phyloP scores from a whole-genome alignment of 2,113 vertebrate species.

The Phoxinus phoxinus region DNA sequence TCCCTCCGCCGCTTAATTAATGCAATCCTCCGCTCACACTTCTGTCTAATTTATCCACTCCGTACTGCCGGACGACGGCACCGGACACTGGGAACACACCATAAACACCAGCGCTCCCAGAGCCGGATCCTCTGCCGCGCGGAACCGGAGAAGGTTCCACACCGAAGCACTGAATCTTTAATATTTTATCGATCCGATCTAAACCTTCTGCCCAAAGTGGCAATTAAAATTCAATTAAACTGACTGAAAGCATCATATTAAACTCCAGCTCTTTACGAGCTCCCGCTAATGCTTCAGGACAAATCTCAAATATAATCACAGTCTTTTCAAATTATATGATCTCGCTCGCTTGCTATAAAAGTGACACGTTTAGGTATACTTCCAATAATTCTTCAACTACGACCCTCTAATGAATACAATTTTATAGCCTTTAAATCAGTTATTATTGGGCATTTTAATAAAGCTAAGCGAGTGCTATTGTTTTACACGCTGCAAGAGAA shows the following conservation, averaged over 20 bases:
- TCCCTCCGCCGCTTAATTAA: conserved; percentile 92
- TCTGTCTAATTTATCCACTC: conserved; percentile 86
- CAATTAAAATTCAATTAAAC: conserved; percentile 99
- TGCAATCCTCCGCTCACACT: conserved; percentile 85
- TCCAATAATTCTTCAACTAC: conserved; percentile 99
- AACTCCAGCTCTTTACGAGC: conserved; percentile 99
- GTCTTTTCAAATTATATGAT: conserved; percentile 99
- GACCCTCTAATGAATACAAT: conserved; percentile 98
- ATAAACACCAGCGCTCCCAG: conserved; percentile 83
- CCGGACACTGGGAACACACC: conserved; percentile 72
- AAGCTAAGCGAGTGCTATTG: conserved; percentile 91
- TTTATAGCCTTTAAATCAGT: conserved; percentile 99
- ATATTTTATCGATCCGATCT: conserved; percentile 99
- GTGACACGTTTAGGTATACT: conserved; percentile 99
- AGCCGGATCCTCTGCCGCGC: conserved; percentile 40
- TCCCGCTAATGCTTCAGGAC: conserved; percentile 99
- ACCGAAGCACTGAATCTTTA: conserved; percentile 93
- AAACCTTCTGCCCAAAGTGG: conserved; percentile 99
- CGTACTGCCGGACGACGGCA: conserved; percentile 74
- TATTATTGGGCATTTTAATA: conserved; percentile 98
- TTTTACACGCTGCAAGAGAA: conserved; percentile 86
- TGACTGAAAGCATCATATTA: conserved; percentile 99
- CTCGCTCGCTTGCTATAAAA: conserved; percentile 98
- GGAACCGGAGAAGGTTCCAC: conserved; percentile 79
- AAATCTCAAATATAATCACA: conserved; percentile 98